Evolutionary conservation across 2,888 invertebrate genomes (phyloP).

Genomic region (Calameuta idolon): DNA sequence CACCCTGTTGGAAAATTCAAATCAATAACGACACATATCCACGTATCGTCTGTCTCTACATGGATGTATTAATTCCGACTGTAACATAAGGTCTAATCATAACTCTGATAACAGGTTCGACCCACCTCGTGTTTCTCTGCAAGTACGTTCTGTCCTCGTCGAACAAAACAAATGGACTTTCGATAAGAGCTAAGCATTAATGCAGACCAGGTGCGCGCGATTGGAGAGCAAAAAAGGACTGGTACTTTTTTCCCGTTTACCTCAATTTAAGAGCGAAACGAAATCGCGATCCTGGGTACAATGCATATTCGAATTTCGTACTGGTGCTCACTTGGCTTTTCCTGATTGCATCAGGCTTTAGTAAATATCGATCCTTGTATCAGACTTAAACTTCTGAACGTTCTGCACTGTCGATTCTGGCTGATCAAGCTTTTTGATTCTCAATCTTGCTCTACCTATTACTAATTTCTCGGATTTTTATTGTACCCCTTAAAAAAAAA

Average conservation of each 20-base stretch:
- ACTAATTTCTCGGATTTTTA: neutral
- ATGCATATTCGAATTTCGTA: neutral
- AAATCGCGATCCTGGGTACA: neutral
- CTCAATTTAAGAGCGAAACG: neutral
- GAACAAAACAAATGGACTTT: neutral
- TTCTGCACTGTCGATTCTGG: neutral
- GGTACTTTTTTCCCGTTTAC: neutral
- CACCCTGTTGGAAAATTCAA: slow-evolving; percentile 43
- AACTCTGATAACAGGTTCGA: neutral
- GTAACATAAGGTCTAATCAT: neutral
- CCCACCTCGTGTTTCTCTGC: neutral
- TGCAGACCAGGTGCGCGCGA: neutral
- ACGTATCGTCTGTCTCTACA: neutral
- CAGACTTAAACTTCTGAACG: neutral
- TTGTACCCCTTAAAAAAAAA: neutral
- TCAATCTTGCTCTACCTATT: neutral
- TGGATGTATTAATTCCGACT: neutral
- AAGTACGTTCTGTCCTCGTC: neutral
- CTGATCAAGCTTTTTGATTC: neutral
- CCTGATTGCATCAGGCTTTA: neutral
- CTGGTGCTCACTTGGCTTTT: neutral
- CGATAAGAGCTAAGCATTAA: neutral
- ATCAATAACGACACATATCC: neutral
- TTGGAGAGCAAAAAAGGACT: neutral
- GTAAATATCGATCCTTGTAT: neutral